Base-by-base conservation (phyloP, 2,888 invertebrate species). In the Therioaphis trifolii region DNA sequence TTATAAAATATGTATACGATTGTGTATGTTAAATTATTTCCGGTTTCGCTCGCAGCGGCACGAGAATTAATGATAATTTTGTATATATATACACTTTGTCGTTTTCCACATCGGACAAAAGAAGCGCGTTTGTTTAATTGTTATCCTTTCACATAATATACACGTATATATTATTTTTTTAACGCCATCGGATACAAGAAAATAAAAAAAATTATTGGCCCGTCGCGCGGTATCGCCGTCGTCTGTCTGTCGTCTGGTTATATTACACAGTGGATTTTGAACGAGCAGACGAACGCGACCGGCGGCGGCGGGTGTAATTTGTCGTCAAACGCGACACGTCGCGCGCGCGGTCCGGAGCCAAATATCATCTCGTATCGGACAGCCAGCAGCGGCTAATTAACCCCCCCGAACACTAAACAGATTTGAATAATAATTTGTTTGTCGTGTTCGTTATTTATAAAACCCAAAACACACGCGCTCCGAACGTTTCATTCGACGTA, bases 391-490 rank as follows among this genome's bases (percentile, higher is more conserved):
- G 75, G 55, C 68, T 55, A 79, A 79, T 79, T 79, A 79, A 79
- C 78, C 52, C 68, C 52, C 68, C 40, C 21, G 43, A 75, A 79
- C 78, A 69, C 78, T 79, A 79, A 79, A 79, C 78, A 79, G 78
- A 79, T 79, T 69, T 69, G 78, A 79, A 79, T 66, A 49, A 77
- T 77, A 77, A 77, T 77, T 77, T 66, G 76, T 77, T 66, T 21
- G 76, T 35, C 49, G 76, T 9, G 76, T 43, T n/a, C 7, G 24
- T 61, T 46, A 46, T 43, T 76, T 69, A 69, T 46, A 69, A 69
- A 76, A 76, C 63, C 18, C 9, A 27, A n/a, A n/a, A n/a, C 21
- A 58, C 58, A 12, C 21, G 58, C 61, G n/a, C 49, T 11, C 12
- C 52, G 58, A 4, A 29, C 29, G 52, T 52, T 52, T 21, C 52